Evolutionary conservation across 2,888 invertebrate species (phyloP).

Genomic region (Saturnia japonica): DNA sequence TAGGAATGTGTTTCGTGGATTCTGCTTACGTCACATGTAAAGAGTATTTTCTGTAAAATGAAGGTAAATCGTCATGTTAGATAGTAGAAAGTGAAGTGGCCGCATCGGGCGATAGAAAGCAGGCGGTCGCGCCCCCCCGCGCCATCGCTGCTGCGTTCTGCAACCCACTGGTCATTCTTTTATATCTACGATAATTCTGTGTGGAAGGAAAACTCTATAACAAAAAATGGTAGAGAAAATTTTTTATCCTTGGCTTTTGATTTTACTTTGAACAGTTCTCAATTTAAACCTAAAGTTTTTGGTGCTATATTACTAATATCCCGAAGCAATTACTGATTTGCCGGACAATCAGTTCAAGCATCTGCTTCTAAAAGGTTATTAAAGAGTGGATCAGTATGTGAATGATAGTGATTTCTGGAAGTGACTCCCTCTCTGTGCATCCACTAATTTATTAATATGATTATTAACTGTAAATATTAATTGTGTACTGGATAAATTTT

Average conservation of each 20-base stretch:
- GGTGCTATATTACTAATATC: too few relatives aligned
- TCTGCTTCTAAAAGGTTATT: too few relatives aligned
- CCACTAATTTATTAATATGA: too few relatives aligned
- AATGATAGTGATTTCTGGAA: too few relatives aligned
- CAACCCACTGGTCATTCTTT: neutral
- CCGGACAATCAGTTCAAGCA: too few relatives aligned
- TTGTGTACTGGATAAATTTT: too few relatives aligned
- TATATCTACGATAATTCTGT: neutral
- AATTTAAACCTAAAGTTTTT: neutral
- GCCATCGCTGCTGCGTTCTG: neutral
- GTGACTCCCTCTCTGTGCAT: too few relatives aligned
- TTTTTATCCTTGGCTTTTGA: neutral
- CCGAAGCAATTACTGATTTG: too few relatives aligned
- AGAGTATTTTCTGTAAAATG: slow-evolving; percentile 5
- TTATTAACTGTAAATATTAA: too few relatives aligned
- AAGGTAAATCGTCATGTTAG: slow-evolving; percentile 44
- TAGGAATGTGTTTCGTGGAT: neutral
- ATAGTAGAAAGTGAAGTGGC: slow-evolving; percentile 79
- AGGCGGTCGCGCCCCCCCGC: slow-evolving; percentile 52
- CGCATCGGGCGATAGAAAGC: slow-evolving; percentile 78
- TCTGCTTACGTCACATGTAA: neutral
- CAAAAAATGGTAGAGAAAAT: neutral
- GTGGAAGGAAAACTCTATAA: neutral
- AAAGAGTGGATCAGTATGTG: too few relatives aligned
- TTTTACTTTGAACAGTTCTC: neutral